Evolutionary conservation across 1,140 invertebrate species (phyloP).

Genomic region (Psix sp.): DNA sequence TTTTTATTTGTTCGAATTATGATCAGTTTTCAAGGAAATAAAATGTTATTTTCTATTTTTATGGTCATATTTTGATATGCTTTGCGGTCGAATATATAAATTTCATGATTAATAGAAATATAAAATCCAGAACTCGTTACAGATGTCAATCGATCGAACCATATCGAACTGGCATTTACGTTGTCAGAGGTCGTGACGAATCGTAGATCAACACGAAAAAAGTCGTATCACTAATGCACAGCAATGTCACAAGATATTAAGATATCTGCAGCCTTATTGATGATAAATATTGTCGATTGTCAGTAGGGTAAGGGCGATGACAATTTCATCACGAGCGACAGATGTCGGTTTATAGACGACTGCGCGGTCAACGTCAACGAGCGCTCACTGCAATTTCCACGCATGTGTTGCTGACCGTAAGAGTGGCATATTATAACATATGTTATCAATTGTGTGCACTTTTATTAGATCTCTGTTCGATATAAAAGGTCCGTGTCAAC

Average conservation of each 20-base stretch:
- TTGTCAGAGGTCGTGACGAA: conserved; percentile 35
- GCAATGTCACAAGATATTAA: conserved; percentile 56
- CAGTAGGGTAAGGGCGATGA: conserved; percentile 18
- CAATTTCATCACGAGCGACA: conserved; percentile 60
- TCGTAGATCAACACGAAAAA: conserved; percentile 37
- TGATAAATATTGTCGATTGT: conserved; percentile 43
- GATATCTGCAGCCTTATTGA: conserved; percentile 59
- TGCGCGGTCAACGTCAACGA: conserved; percentile 2
- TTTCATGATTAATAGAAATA: conserved; percentile 8
- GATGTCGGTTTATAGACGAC: conserved; percentile 62
- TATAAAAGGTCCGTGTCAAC: neutral
- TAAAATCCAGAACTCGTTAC: conserved; percentile 43
- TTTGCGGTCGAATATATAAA: too few species aligned
- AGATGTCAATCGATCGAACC: conserved; percentile 23
- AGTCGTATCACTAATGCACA: conserved; percentile 32
- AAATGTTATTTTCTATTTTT: too few species aligned
- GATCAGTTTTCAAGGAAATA: too few species aligned
- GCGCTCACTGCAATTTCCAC: conserved; percentile 64
- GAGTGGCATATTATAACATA: conserved; percentile 55
- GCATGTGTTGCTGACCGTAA: conserved; percentile 62
- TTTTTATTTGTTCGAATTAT: too few species aligned
- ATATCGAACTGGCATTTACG: conserved; percentile 17
- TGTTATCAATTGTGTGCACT: conserved; percentile 53
- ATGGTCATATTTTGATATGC: too few species aligned
- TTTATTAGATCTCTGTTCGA: conserved; percentile 10